These are phyloP conservation scores for Parnassius orleans DNA, from an alignment of 2,888 invertebrate genomes.

Conservation along the genomic window DNA sequence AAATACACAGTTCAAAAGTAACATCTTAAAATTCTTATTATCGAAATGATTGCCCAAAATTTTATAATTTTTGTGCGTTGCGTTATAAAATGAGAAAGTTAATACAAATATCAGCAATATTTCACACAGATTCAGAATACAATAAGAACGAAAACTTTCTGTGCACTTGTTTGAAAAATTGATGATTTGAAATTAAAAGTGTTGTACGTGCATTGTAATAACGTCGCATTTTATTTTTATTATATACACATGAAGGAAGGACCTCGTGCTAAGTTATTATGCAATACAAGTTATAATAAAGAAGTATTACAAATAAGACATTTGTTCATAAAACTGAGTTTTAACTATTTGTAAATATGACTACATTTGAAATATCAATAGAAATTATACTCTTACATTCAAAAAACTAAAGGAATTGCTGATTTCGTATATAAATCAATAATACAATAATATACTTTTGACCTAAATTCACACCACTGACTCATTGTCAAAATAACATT, in stretches of 20 bases:
- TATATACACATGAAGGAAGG: conserved; percentile 37
- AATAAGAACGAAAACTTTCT: background rate
- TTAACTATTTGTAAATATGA: conserved; percentile 66
- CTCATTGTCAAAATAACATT: conserved; percentile 43
- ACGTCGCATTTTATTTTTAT: conserved; percentile 26
- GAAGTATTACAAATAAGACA: conserved; percentile 58
- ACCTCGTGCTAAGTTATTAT: conserved; percentile 41
- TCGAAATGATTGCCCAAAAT: conserved; percentile 23
- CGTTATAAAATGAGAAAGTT: conserved; percentile 28
- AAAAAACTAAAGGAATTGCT: conserved; percentile 36
- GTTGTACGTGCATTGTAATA: conserved; percentile 18
- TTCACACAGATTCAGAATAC: background rate
- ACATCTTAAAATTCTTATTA: conserved; percentile 33
- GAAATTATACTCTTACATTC: conserved; percentile 32
- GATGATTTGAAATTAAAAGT: background rate
- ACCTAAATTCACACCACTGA: conserved; percentile 32
- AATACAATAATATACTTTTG: conserved; percentile 35
- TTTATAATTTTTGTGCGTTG: conserved; percentile 47
- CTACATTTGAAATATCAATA: conserved; percentile 58
- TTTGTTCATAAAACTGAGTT: conserved; percentile 60
- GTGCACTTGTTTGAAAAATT: background rate
- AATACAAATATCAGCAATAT: background rate
- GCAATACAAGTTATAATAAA: conserved; percentile 36
- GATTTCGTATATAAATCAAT: conserved; percentile 34
- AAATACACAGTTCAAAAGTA: conserved; percentile 36